Percentiles rank a stretch among this genome's conserved stretches.
Evolutionary conservation across 2,888 invertebrate genomes (phyloP).

Genomic region (Oithona nana): DNA sequence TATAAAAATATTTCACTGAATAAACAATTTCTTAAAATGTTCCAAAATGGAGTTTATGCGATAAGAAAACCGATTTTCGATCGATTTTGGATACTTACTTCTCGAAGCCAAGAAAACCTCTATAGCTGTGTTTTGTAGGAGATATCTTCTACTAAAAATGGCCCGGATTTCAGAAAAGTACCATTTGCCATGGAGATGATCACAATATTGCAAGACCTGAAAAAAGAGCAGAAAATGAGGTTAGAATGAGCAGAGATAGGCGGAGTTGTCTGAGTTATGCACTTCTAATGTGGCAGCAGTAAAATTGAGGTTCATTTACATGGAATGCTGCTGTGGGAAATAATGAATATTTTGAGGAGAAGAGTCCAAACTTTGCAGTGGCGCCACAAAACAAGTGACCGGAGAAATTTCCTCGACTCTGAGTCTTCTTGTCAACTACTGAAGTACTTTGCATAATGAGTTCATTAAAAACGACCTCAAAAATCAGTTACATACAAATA

Average conservation of each 20-base stretch:
- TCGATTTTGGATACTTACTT: constrained; percentile 45
- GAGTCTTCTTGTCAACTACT: not conserved
- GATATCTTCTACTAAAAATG: constrained; percentile 87
- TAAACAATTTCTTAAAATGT: no score
- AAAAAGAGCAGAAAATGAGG: constrained; percentile 25
- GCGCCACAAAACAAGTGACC: not conserved
- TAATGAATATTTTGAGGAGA: not conserved
- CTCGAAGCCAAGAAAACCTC: constrained; percentile 97
- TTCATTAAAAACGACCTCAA: no score
- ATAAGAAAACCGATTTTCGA: no score
- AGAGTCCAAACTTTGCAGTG: not conserved
- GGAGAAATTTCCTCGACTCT: not conserved
- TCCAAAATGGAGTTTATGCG: no score
- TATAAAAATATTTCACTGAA: no score
- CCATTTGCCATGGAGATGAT: constrained; percentile 97
- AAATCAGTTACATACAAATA: no score
- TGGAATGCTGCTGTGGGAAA: not conserved
- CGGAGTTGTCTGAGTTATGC: not conserved
- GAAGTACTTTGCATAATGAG: no score
- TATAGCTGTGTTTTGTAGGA: constrained; percentile 88
- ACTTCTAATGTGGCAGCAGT: no score
- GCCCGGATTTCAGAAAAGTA: constrained; percentile 98
- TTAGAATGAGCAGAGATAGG: not conserved
- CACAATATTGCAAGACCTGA: constrained; percentile 89
- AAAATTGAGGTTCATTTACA: not conserved